Base-by-base conservation (phyloP, 35 echinoderm and acorn worm species). In the Strongylocentrotus purpuratus region DNA sequence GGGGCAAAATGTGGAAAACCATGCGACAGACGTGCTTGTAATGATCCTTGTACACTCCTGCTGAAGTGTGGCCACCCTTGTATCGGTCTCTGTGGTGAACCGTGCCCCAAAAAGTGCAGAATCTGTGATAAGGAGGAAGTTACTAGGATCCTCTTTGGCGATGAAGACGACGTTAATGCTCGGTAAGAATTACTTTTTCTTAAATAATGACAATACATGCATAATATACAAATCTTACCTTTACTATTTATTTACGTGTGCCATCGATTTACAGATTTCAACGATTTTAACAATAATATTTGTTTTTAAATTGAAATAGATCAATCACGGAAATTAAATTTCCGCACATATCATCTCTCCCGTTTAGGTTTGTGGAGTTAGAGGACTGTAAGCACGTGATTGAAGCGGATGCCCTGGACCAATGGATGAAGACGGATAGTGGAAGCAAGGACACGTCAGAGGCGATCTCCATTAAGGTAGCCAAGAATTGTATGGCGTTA, bases 71-170 rank as follows among this genome's bases (percentile, higher is more conserved):
- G 87, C 48, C 98, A 99, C 95, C 90, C 91, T n/a, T 99, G 98
- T 58, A 97, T 96, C 41, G 98, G 98, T 14, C 17, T 99, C 0
- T 97, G 98, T 94, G 98, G 98, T 48, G 98, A 97, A 46, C 95
- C 95, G 9, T 99, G 98, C 48, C 97, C 98, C 32, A 96, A 93
- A 28, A 94, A 95, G 47, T 99, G 98, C 88, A 70, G 96, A 28
- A 96, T 96, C 47, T 99, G 98, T 92, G 10, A 99, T 59, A 94
- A 95, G 47, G 97, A 97, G 20, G 96, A 97, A 86, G 96, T 97
- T 5, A 96, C 95, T 20, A 88, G 92, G 41, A 94, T 97, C 61
- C 33, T 99, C 12, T 96, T 97, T 93, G 96, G 98, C 4, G 33
- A 70, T 33, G 97, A 97, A 96, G 97, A 99, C 9, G 95, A 95